Conservation (phyloP, 2,888 invertebrate genomes). For the Metellina segmentata region DNA sequence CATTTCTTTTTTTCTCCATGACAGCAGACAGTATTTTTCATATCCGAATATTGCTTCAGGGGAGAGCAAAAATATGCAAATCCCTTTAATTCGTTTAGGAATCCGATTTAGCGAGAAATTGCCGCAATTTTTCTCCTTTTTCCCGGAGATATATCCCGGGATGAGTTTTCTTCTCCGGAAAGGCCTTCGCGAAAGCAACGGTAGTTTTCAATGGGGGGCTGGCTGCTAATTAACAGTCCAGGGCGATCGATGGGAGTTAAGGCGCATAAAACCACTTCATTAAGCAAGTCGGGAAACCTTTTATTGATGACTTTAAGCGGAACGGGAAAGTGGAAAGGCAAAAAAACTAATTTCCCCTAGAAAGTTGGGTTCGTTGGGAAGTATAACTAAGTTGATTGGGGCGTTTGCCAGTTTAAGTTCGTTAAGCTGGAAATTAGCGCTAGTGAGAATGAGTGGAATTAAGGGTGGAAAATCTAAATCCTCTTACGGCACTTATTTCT, state of each 20-base stretch:
- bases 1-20: too few relatives aligned
- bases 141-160: background rate
- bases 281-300: background rate
- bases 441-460: background rate
- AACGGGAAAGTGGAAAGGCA: background rate
- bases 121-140: background rate
- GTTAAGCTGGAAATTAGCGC: background rate
- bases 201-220: background rate
- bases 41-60: background rate
- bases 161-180: background rate
- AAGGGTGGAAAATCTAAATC: background rate
- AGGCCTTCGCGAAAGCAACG: background rate
- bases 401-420: background rate
- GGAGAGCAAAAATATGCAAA: background rate
- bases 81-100: background rate
- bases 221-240: background rate
- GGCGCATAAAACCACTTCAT: conserved; percentile 22
- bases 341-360: background rate
- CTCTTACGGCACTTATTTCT: background rate
- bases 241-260: background rate
- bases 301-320: background rate
- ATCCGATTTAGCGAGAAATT: background rate
- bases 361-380: background rate
- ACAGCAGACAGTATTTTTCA: background rate
- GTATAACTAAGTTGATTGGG: background rate